phyloP scores from a whole-genome alignment of 2,797 vertebrate genomes.

The Xiphophorus birchmanni region DNA sequence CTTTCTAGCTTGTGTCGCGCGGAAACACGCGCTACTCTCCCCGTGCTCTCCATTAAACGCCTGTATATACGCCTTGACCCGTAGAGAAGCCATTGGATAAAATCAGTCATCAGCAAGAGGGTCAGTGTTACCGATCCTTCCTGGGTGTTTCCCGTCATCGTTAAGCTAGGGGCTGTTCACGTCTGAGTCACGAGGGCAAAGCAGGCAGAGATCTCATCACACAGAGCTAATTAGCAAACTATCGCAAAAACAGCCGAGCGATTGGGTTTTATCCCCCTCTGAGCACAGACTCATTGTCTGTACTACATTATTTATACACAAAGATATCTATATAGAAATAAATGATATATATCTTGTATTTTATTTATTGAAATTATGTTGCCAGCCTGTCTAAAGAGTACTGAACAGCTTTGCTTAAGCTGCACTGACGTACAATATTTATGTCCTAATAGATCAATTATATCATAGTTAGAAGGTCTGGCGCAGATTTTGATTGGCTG shows the following conservation, averaged over 20 bases:
- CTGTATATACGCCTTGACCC: conserved; percentile 60
- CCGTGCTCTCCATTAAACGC: conserved; percentile 35
- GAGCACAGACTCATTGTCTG: conserved; percentile 51
- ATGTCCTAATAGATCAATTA: conserved; percentile 42
- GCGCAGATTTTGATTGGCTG: background rate
- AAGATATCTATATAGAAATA: conserved; percentile 73
- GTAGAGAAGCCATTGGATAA: conserved; percentile 52
- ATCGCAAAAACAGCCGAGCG: conserved; percentile 16
- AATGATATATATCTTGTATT: conserved; percentile 74
- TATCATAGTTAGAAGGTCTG: background rate
- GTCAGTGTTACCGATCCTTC: conserved; percentile 23
- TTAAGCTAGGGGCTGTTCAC: conserved; percentile 43
- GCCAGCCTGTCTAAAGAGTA: conserved; percentile 39
- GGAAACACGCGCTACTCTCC: conserved; percentile 1
- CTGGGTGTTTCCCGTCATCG: conserved; percentile 40
- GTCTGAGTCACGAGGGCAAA: conserved; percentile 11
- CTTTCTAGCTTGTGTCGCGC: conserved; percentile 23
- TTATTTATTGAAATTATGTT: conserved; percentile 75
- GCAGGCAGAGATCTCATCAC: background rate
- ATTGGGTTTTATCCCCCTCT: conserved; percentile 28
- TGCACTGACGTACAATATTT: conserved; percentile 74
- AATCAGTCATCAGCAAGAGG: conserved; percentile 11
- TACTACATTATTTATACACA: conserved; percentile 77
- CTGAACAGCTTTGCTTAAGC: conserved; percentile 66
- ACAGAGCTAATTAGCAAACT: conserved; percentile 5